Percentiles rank a stretch among this genome's conserved stretches.
Evolutionary conservation across 2,888 invertebrate genomes (phyloP).

Genomic region (Hoplodrina ambigua): DNA sequence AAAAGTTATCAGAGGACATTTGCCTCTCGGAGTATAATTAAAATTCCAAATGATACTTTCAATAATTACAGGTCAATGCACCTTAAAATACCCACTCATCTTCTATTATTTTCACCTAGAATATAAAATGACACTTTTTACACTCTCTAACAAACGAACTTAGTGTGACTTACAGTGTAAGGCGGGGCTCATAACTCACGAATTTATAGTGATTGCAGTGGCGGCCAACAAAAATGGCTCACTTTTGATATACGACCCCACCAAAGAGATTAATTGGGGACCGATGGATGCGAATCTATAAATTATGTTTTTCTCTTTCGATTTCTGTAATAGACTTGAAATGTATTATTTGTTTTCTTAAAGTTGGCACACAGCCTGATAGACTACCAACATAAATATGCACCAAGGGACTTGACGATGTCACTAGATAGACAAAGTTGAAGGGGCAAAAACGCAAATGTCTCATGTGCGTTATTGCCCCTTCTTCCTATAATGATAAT

Average conservation of each 20-base stretch:
- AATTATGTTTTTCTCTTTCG: constrained; percentile 21
- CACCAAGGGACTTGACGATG: not conserved
- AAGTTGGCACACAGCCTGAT: not conserved
- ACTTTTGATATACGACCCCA: constrained; percentile 49
- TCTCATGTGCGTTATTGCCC: not conserved
- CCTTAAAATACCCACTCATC: constrained; percentile 7
- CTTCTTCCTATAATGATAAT: too few relatives aligned
- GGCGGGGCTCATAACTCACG: constrained; percentile 57
- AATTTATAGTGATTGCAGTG: constrained; percentile 61
- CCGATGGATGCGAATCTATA: constrained; percentile 36
- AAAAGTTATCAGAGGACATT: too few relatives aligned
- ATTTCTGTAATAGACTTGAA: constrained; percentile 4
- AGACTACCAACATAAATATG: not conserved
- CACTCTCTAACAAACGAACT: constrained; percentile 35
- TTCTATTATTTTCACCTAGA: constrained; percentile 24
- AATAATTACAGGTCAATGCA: constrained; percentile 1
- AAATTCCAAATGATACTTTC: not conserved
- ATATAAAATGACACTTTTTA: constrained; percentile 37
- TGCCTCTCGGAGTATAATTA: too few relatives aligned
- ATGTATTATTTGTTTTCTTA: not conserved
- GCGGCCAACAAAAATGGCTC: constrained; percentile 53
- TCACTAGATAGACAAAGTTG: not conserved
- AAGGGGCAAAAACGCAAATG: too few relatives aligned
- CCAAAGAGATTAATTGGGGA: constrained; percentile 46
- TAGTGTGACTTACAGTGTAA: constrained; percentile 49